Conservation (phyloP, 2,797 vertebrate genomes). For the Numenius phaeopus region DNA sequence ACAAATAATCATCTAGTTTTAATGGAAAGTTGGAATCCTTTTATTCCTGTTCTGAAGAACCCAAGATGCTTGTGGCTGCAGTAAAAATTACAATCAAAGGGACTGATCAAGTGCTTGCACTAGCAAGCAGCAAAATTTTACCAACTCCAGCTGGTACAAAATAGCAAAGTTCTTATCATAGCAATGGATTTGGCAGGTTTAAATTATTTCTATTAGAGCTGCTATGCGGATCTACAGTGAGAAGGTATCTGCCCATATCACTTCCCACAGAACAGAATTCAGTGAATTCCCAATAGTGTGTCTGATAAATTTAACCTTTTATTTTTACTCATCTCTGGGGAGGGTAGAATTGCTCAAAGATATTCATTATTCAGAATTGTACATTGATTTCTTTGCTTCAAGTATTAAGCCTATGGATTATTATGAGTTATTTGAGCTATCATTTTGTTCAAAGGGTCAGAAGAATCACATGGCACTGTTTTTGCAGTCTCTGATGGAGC, state of each 20-base stretch:
- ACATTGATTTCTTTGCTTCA: background rate
- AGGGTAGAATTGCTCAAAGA: background rate
- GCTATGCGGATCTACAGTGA: background rate
- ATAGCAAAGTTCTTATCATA: background rate
- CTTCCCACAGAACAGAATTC: background rate
- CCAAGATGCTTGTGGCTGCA: background rate
- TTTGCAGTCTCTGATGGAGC: background rate
- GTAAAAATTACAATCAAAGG: background rate
- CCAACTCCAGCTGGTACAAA: background rate
- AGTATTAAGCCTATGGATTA: background rate
- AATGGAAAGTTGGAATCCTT: background rate
- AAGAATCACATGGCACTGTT: background rate
- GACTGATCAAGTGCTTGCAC: background rate
- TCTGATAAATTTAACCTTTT: constrained; percentile 9
- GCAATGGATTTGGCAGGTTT: background rate
- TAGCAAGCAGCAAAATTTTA: background rate
- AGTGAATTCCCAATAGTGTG: background rate
- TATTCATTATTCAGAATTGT: background rate
- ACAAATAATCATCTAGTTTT: background rate
- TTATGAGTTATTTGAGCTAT: background rate
- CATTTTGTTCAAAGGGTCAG: background rate
- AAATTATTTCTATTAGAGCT: background rate
- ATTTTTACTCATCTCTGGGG: background rate
- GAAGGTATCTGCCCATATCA: background rate
- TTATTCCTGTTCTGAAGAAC: background rate